Base-by-base conservation (phyloP, 2,888 invertebrate species). In the Tachina lurida region DNA sequence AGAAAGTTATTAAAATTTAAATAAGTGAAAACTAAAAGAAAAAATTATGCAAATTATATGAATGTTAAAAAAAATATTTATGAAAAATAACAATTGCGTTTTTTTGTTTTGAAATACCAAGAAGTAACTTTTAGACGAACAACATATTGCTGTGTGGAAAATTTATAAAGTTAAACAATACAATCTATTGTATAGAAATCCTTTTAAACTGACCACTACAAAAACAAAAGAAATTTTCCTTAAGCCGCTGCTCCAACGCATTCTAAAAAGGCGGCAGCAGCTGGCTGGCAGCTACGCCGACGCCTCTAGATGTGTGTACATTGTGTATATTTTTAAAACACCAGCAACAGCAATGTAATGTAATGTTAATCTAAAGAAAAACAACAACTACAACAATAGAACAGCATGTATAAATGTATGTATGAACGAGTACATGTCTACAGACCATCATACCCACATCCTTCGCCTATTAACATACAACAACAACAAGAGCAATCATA, bases 391-490 rank as follows among this genome's bases (percentile, higher is more conserved):
- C 73, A 31, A 31, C 31, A 31, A 31, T 31, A 31, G 7, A 31
- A 31, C 13, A 65, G 47, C 65, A 60, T 43, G 43, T 43, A 43
- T 43, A 12, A 15, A 12, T 22, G 41, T 41, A 54, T 68, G 54
- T 7, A 67, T 76, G 62, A 15, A 19, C 22, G 10, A 31, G n/a
- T 13, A 62, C 12, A 54, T 10, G n/a, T 31, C 47, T 54, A 43
- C 45, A 49, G 49, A 49, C 49, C 49, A 58, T 52, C 67, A 52
- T 74, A 80, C 74, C 67, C 74, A 67, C 67, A 81, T 74, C 67
- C 74, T 74, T 81, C 68, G 49, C 74, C 74, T 68, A 22, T 68
- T 45, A 52, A 39, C 22, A 65, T 41, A 60, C 22, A 56, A 71
- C 70, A 62, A 70, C 65, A 49, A 47, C 65, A 45, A 60, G 22